Evolutionary conservation across 2,113 vertebrate species (phyloP).

Genomic region (Propithecus coquereli): DNA sequence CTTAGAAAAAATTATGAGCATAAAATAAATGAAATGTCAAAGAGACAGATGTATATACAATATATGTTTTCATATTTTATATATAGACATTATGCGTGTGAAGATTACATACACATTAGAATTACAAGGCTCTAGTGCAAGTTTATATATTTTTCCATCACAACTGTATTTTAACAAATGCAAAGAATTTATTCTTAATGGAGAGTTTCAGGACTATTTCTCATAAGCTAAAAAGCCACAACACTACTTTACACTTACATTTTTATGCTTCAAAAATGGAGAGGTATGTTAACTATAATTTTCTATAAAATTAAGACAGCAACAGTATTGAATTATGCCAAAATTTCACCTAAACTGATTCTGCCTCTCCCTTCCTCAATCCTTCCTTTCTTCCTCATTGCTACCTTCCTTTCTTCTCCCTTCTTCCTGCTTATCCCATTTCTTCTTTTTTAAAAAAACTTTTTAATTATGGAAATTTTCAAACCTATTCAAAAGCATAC

Average conservation of each 20-base stretch:
- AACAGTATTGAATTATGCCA: neutral
- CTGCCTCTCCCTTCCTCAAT: neutral
- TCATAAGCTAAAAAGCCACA: neutral
- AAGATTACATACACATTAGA: neutral
- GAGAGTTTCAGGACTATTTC: neutral
- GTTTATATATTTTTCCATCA: neutral
- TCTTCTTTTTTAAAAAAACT: neutral
- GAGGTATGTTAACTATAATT: neutral
- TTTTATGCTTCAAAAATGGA: neutral
- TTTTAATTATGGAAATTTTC: neutral
- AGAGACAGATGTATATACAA: neutral
- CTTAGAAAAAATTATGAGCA: neutral
- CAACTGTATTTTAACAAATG: neutral
- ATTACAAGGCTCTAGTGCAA: neutral
- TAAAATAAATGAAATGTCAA: constrained; percentile 6
- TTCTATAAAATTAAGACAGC: neutral
- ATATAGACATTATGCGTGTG: neutral
- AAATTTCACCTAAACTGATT: neutral
- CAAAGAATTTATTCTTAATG: neutral
- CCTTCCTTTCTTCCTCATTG: neutral
- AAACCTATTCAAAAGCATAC: neutral
- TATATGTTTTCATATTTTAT: neutral
- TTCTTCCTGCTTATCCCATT: neutral
- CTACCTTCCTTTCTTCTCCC: neutral
- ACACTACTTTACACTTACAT: neutral